Percentiles rank a stretch among this genome's conserved stretches.
These are phyloP conservation scores for Oryzias curvinotus DNA, from an alignment of 2,113 vertebrate species.

Conservation along the genomic window DNA sequence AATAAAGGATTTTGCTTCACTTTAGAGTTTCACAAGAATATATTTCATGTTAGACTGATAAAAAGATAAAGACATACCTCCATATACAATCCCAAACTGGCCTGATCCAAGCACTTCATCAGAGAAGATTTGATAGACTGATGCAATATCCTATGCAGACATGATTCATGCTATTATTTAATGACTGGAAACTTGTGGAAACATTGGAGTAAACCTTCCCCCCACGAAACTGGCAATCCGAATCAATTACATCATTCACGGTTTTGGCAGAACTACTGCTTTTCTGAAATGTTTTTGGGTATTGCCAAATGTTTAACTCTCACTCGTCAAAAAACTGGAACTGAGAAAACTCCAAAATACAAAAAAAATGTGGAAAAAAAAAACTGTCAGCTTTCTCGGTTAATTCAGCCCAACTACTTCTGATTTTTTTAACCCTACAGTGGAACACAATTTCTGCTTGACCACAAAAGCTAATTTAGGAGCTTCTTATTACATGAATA, in stretches of 20 bases:
- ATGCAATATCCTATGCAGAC: conserved; percentile 89
- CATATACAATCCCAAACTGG: conserved; percentile 98
- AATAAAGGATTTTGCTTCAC: background rate
- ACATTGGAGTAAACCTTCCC: conserved; percentile 7
- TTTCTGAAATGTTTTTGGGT: conserved; percentile 30
- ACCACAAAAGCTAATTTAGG: conserved; percentile 48
- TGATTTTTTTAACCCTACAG: conserved; percentile 9
- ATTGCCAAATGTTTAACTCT: conserved; percentile 52
- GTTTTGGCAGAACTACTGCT: background rate
- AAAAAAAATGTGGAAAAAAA: background rate
- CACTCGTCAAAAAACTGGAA: conserved; percentile 54
- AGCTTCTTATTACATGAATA: conserved; percentile 21
- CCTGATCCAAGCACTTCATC: conserved; percentile 98
- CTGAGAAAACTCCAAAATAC: conserved; percentile 14
- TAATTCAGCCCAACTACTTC: conserved; percentile 10
- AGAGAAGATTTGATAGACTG: conserved; percentile 98
- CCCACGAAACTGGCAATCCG: conserved; percentile 4
- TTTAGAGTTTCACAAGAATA: background rate
- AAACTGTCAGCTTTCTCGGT: conserved; percentile 35
- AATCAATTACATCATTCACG: conserved; percentile 27
- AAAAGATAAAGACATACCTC: conserved; percentile 79
- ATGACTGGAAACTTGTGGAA: conserved; percentile 5
- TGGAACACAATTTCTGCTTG: conserved; percentile 26
- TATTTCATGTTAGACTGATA: background rate
- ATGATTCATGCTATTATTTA: conserved; percentile 20